A percentile compares a stretch with the other conserved stretches of the same genome.
These are phyloP conservation scores for Lagenorhynchus albirostris DNA, from an alignment of 2,113 vertebrate genomes.

Conservation along the genomic window DNA sequence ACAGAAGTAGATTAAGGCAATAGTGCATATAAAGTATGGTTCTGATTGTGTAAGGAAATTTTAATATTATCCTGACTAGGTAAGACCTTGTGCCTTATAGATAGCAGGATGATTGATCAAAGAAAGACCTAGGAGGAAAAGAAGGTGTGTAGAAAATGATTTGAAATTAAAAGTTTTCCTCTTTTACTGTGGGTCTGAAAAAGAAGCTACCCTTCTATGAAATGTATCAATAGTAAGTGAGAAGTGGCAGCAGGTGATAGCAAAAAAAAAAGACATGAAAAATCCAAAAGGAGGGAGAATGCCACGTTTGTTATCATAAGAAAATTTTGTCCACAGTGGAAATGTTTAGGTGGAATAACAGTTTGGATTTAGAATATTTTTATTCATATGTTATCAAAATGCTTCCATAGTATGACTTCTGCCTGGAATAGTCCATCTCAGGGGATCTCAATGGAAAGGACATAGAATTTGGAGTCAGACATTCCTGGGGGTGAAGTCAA, in stretches of 20 bases:
- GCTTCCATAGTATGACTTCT: not conserved
- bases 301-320: not conserved
- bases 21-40: not conserved
- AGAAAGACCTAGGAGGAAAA: not conserved
- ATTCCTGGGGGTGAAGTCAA: not conserved
- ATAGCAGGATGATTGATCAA: not conserved
- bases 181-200: not conserved
- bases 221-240: not conserved
- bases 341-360: not conserved
- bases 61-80: not conserved
- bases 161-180: not conserved
- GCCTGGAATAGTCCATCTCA: not conserved
- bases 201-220: not conserved
- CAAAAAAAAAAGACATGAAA: not conserved
- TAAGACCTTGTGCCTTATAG: not conserved
- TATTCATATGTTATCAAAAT: not conserved
- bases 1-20: not conserved
- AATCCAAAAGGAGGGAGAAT: not conserved
- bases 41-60: not conserved
- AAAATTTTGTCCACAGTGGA: not conserved
- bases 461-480: not conserved
- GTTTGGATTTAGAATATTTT: not conserved
- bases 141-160: not conserved
- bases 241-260: not conserved
- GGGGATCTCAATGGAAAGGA: not conserved